These are phyloP conservation scores for Ectropis crepuscularia DNA, from an alignment of 2,888 invertebrate species.

Conservation along the genomic window DNA sequence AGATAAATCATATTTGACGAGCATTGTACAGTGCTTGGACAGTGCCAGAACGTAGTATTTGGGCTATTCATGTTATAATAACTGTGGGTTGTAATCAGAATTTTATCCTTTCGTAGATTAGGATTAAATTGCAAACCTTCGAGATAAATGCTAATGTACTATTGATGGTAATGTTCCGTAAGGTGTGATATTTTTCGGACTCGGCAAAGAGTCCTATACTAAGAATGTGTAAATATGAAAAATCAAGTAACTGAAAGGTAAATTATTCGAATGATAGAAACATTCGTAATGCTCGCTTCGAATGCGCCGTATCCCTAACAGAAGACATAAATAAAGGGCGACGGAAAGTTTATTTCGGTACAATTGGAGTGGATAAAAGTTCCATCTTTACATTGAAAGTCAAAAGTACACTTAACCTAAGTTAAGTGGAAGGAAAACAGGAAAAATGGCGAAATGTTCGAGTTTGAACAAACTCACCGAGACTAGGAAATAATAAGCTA, in stretches of 20 bases:
- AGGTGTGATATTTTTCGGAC: no score
- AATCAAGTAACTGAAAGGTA: background rate
- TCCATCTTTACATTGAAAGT: conserved; percentile 30
- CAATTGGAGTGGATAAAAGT: conserved; percentile 30
- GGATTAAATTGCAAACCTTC: no score
- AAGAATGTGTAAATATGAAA: no score
- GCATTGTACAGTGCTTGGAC: no score
- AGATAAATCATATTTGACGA: no score
- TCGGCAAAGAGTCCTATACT: no score
- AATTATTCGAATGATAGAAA: background rate
- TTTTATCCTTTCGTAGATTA: no score
- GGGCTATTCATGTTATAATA: no score
- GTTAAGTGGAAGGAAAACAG: conserved; percentile 31
- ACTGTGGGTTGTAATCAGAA: no score
- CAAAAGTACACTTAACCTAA: conserved; percentile 30
- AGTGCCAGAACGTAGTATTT: no score
- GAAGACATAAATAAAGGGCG: conserved; percentile 27
- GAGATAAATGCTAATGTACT: no score
- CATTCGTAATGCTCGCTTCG: background rate
- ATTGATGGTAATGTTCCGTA: no score
- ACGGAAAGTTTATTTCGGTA: conserved; percentile 29
- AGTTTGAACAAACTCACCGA: conserved; percentile 1
- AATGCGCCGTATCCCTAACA: background rate
- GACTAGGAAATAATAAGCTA: conserved; percentile 5
- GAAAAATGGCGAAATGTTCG: conserved; percentile 15